Conservation (phyloP, 2,888 invertebrate species). For the Escarpia spicata region DNA sequence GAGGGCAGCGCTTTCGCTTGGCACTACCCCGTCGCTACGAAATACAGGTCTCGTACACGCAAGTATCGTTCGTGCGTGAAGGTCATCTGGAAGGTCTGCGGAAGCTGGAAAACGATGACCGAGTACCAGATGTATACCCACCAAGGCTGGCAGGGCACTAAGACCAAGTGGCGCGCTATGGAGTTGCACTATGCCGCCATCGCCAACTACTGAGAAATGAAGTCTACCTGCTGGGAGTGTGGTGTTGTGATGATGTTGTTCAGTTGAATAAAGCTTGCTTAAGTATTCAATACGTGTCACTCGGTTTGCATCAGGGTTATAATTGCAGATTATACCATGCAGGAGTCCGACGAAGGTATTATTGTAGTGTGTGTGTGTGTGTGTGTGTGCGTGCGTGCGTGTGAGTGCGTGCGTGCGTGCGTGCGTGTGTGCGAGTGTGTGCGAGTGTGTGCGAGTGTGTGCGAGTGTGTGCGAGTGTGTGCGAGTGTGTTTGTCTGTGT, state of each 20-base stretch:
- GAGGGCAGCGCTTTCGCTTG: slow-evolving; percentile 32
- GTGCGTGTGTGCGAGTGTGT: not conserved
- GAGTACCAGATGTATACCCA: slow-evolving; percentile 23
- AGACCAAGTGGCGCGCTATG: slow-evolving; percentile 25
- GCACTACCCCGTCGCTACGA: slow-evolving; percentile 38
- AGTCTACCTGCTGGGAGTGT: too few species aligned
- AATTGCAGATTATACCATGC: too few species aligned
- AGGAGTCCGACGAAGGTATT: too few species aligned
- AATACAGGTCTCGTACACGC: slow-evolving; percentile 27
- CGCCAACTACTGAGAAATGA: not conserved
- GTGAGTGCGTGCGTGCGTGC: not conserved
- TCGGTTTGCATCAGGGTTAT: too few species aligned
- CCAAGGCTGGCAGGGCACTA: not conserved
- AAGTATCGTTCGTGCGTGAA: slow-evolving; percentile 25
- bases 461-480: not conserved
- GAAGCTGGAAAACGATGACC: slow-evolving; percentile 22
- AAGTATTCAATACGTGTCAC: too few species aligned
- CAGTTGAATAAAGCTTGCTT: too few species aligned
- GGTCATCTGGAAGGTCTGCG: not conserved
- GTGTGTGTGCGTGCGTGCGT: too few species aligned
- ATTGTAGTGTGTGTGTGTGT: too few species aligned
- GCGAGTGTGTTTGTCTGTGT: not conserved
- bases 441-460: not conserved
- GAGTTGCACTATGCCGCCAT: slow-evolving; percentile 27
- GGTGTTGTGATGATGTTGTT: too few species aligned